These are phyloP conservation scores for Seriola quinqueradiata DNA, from an alignment of 2,113 vertebrate species.

Conservation along the genomic window DNA sequence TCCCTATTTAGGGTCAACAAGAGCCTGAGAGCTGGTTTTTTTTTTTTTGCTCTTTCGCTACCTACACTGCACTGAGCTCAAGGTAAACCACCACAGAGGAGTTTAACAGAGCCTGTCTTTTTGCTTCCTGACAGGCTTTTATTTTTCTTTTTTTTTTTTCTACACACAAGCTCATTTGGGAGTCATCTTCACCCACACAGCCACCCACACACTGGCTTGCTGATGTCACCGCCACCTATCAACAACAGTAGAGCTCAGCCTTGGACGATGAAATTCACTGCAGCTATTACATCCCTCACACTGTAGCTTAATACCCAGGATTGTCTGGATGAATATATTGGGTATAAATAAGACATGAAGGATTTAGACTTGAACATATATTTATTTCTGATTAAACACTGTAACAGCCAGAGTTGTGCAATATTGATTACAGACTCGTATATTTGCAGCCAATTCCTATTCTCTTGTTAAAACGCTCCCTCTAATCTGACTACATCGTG, in stretches of 20 bases:
- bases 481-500: not conserved
- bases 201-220: constrained; percentile 70
- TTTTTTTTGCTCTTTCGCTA: constrained; percentile 43
- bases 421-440: not conserved
- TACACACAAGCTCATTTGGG: constrained; percentile 67
- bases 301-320: not conserved
- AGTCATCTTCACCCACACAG: constrained; percentile 76
- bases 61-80: constrained; percentile 42
- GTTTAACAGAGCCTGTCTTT: constrained; percentile 47
- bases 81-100: constrained; percentile 59
- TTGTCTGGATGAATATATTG: constrained; percentile 24
- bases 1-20: constrained; percentile 37
- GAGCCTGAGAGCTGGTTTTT: constrained; percentile 40
- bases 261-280: constrained; percentile 40
- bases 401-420: not conserved
- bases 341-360: not conserved
- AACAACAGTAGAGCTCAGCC: constrained; percentile 61
- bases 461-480: not conserved
- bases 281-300: constrained; percentile 13
- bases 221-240: constrained; percentile 67
- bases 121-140: constrained; percentile 46
- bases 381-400: not conserved
- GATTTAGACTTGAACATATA: not conserved
- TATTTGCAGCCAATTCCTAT: not conserved
- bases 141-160: not conserved